Evolutionary conservation across 23 tunicate species (phyloP).

Genomic region (Halocynthia roretzi): DNA sequence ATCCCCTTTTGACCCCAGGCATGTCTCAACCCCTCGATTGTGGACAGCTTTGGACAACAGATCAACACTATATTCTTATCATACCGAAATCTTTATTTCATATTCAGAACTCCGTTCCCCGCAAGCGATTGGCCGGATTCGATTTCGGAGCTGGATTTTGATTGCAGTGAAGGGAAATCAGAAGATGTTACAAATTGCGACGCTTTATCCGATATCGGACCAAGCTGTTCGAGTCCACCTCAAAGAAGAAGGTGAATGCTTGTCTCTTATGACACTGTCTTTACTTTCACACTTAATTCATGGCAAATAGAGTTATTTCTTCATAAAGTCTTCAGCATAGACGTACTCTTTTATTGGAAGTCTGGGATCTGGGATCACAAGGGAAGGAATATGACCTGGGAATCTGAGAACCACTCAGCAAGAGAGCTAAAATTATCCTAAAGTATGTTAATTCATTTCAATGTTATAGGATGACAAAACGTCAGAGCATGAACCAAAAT

Average conservation of each 20-base stretch:
- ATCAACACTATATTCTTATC: neutral
- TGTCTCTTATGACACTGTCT: neutral
- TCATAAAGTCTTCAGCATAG: too few species aligned
- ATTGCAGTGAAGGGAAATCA: constrained; percentile 68
- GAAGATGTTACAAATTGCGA: constrained; percentile 64
- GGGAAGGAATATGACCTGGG: too few species aligned
- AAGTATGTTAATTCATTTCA: neutral
- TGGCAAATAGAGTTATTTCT: too few species aligned
- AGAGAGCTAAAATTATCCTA: too few species aligned
- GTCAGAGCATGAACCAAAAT: constrained; percentile 5
- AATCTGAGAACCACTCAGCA: too few species aligned
- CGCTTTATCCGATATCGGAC: constrained; percentile 84
- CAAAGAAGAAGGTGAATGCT: constrained; percentile 21
- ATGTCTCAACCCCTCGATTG: too few species aligned
- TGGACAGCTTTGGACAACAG: too few species aligned
- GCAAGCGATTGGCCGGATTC: constrained; percentile 93
- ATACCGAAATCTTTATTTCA: neutral
- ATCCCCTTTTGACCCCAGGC: neutral
- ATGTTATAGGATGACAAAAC: constrained; percentile 14
- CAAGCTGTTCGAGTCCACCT: constrained; percentile 27
- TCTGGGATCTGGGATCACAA: too few species aligned
- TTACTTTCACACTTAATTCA: too few species aligned
- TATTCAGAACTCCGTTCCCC: constrained; percentile 76
- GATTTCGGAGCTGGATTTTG: constrained; percentile 83
- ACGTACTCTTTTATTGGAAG: too few species aligned